A percentile compares a stretch with the other conserved stretches of the same genome.
phyloP scores from a whole-genome alignment of 2,113 vertebrate species.

The Rhynchomys soricoides region DNA sequence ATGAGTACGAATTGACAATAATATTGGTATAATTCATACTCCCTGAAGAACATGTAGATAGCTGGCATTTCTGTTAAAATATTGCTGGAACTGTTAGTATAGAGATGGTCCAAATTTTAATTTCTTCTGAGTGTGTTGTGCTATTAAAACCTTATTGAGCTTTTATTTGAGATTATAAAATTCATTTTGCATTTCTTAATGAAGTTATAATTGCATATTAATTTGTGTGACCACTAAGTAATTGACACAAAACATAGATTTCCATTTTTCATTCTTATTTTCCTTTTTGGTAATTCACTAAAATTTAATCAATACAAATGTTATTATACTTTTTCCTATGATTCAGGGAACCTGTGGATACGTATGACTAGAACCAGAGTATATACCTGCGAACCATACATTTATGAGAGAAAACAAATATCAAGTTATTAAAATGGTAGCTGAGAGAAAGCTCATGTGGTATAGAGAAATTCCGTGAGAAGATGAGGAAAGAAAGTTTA shows the following conservation, averaged over 20 bases:
- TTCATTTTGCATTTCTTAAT: not conserved
- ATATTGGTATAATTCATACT: not conserved
- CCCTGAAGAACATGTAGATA: not conserved
- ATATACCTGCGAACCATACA: not conserved
- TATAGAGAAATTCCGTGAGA: not conserved
- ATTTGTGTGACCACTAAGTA: conserved; percentile 4
- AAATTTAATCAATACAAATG: not conserved
- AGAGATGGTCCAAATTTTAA: not conserved
- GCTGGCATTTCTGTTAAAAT: not conserved
- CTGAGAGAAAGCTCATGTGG: not conserved
- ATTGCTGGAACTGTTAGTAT: not conserved
- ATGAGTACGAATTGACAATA: not conserved
- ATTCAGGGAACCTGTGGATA: not conserved
- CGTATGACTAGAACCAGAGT: not conserved
- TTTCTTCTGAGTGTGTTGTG: not conserved
- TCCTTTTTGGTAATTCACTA: not conserved
- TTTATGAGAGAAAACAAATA: not conserved
- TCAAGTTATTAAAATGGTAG: not conserved
- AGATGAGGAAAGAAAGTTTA: not conserved
- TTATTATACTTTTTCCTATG: not conserved
- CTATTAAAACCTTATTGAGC: not conserved
- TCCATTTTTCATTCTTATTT: not conserved
- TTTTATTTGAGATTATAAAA: not conserved
- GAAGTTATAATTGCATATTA: not conserved
- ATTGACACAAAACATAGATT: too few relatives aligned